Evolutionary conservation across 2,888 invertebrate genomes (phyloP).

Genomic region (Xanthorhoe spadicearia): DNA sequence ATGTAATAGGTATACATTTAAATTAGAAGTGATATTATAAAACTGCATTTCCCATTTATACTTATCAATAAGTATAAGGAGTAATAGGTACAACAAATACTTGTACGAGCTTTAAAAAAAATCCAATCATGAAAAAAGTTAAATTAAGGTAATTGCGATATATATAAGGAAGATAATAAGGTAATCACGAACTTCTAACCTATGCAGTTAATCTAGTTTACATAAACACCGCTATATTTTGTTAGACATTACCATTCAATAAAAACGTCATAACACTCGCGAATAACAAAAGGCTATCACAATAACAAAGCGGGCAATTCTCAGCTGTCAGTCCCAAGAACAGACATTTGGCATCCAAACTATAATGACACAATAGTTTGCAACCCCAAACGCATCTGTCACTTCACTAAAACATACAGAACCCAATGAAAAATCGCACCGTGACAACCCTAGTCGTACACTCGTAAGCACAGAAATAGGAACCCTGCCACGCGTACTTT

Average conservation of each 20-base stretch:
- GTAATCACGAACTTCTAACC: background rate
- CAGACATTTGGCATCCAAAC: conserved; percentile 73
- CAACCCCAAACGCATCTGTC: conserved; percentile 82
- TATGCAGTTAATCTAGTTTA: background rate
- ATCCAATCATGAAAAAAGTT: no score
- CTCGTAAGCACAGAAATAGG: conserved; percentile 36
- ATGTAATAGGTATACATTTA: no score
- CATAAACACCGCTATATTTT: conserved; percentile 13
- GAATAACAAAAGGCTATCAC: conserved; percentile 35
- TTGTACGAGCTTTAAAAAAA: no score
- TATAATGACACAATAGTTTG: conserved; percentile 82
- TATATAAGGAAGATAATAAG: no score
- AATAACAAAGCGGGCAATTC: conserved; percentile 66
- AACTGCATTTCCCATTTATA: no score
- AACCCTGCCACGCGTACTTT: conserved; percentile 45
- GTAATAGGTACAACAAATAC: no score
- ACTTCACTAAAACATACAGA: conserved; percentile 79
- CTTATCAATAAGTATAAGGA: no score
- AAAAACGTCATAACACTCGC: conserved; percentile 34
- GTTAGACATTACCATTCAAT: conserved; percentile 34
- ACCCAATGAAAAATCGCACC: conserved; percentile 79
- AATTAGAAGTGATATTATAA: no score
- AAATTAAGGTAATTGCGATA: no score
- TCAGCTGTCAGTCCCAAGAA: conserved; percentile 73
- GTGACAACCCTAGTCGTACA: conserved; percentile 68